A percentile compares a stretch with the other conserved stretches of the same genome.
phyloP scores from a whole-genome alignment of 2,888 invertebrate species.

The Odontocerum albicorne region DNA sequence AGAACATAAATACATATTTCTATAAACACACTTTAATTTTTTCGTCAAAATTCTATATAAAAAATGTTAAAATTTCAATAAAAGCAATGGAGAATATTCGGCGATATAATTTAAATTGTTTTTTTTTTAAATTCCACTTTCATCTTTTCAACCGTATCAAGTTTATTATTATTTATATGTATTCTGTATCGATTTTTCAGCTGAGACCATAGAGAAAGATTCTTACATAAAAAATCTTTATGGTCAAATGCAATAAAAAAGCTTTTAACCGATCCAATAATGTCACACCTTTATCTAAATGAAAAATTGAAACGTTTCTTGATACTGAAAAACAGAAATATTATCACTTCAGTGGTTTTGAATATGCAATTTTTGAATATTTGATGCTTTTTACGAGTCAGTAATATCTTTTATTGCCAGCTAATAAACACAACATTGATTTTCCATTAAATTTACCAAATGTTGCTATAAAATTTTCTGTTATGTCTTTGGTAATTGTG shows the following conservation, averaged over 20 bases:
- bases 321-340: neutral
- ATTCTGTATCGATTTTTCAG: neutral
- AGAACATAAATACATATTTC: no score
- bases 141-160: neutral
- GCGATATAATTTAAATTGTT: no score
- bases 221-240: conserved; percentile 9
- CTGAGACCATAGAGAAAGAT: neutral
- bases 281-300: conserved; percentile 8
- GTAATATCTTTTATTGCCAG: neutral
- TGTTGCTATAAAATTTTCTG: neutral
- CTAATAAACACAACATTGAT: neutral
- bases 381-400: neutral
- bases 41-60: no score
- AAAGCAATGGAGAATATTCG: no score
- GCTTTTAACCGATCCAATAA: conserved; percentile 11
- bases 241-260: conserved; percentile 2
- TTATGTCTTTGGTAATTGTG: no score
- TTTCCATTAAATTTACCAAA: neutral
- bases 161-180: conserved; percentile 3
- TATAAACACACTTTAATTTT: no score
- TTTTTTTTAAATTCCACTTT: no score
- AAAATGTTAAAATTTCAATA: no score
- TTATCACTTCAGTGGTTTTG: neutral
- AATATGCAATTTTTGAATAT: neutral
- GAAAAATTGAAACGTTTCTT: neutral